phyloP scores from a whole-genome alignment of 2,888 invertebrate genomes.

The Drosophila niveifrons region DNA sequence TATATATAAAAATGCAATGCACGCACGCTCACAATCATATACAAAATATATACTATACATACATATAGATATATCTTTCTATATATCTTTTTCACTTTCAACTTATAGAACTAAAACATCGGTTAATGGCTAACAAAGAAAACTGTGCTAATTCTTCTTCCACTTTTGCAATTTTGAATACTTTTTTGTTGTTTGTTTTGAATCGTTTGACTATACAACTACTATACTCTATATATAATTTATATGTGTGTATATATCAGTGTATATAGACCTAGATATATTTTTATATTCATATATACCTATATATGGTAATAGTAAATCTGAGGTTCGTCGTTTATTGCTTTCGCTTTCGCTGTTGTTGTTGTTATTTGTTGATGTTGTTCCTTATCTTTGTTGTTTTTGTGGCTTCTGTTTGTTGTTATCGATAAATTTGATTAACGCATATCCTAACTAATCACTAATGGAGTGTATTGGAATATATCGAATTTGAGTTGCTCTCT shows the following conservation, averaged over 20 bases:
- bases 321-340: conserved; percentile 82
- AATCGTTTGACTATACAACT: conserved; percentile 41
- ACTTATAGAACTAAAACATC: conserved; percentile 52
- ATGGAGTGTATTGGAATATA: conserved; percentile 82
- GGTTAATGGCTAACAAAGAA: conserved; percentile 30
- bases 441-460: conserved; percentile 78
- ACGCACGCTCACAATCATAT: conserved; percentile 57
- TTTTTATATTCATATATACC: conserved; percentile 39
- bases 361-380: conserved; percentile 47
- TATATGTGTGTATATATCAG: conserved; percentile 49
- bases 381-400: conserved; percentile 38
- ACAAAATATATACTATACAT: conserved; percentile 49
- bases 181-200: conserved; percentile 17
- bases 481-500: conserved; percentile 48
- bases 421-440: conserved; percentile 63
- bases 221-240: conserved; percentile 38
- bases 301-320: conserved; percentile 57
- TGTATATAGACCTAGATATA: conserved; percentile 54
- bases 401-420: conserved; percentile 31
- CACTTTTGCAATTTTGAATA: conserved; percentile 52
- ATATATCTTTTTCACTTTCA: conserved; percentile 7
- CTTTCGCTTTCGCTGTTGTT: conserved; percentile 73
- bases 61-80: conserved; percentile 31
- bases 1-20: conserved; percentile 53
- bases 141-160: conserved; percentile 41